A percentile compares a stretch with the other conserved stretches of the same genome.
phyloP scores from a whole-genome alignment of 2,797 vertebrate genomes.

The Rhyacichthys aspro region DNA sequence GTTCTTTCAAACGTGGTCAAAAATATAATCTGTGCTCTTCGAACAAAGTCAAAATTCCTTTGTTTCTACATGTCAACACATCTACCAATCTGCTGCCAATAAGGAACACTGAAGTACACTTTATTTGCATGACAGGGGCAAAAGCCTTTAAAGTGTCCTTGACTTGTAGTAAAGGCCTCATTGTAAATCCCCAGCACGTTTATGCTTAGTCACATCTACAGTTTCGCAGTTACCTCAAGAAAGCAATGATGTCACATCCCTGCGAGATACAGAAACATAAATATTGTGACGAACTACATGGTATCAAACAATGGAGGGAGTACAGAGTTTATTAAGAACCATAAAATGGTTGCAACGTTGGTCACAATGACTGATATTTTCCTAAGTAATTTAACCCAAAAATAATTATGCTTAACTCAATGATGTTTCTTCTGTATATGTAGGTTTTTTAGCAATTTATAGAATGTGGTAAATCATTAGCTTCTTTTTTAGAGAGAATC shows the following conservation, averaged over 20 bases:
- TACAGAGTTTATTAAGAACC: conserved; percentile 48
- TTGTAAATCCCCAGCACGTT: conserved; percentile 41
- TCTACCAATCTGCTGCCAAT: too few species aligned
- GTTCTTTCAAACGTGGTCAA: too few species aligned
- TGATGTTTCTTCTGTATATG: conserved; percentile 40
- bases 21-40: too few species aligned
- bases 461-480: conserved; percentile 40
- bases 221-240: conserved; percentile 48
- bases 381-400: conserved; percentile 41
- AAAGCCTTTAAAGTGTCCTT: too few species aligned
- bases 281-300: conserved; percentile 13
- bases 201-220: conserved; percentile 2
- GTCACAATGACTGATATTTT: conserved; percentile 71
- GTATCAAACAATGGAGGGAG: conserved; percentile 11
- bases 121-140: not conserved
- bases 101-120: not conserved
- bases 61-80: not conserved
- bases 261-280: conserved; percentile 25
- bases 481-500: conserved; percentile 53
- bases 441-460: conserved; percentile 38
- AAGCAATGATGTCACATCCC: conserved; percentile 36
- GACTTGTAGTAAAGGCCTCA: not conserved
- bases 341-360: conserved; percentile 61
- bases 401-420: conserved; percentile 32
- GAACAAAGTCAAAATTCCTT: not conserved